A percentile compares a stretch with the other conserved stretches of the same genome.
phyloP scores from a whole-genome alignment of 2,888 invertebrate genomes.

The Panzeria rudis region DNA sequence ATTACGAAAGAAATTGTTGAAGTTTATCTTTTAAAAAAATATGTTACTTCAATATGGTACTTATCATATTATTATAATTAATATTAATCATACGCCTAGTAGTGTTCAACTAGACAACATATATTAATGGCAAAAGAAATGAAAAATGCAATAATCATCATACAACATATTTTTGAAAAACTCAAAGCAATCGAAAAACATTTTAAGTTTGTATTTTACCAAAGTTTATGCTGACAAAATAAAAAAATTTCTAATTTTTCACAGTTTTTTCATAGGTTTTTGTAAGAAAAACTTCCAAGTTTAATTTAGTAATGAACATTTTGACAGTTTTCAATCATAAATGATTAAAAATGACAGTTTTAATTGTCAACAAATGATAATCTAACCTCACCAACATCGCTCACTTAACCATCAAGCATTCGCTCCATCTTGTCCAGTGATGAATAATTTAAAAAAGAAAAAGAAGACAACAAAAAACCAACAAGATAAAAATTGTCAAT shows the following conservation, averaged over 20 bases:
- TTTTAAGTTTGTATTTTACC: too few species aligned
- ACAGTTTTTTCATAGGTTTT: neutral
- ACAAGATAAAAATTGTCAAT: slow-evolving; percentile 63
- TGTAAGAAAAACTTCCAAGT: slow-evolving; percentile 24
- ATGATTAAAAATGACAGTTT: slow-evolving; percentile 80
- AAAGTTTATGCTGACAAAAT: neutral
- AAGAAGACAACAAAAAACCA: neutral
- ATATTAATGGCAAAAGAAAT: too few species aligned
- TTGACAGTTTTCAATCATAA: slow-evolving; percentile 69
- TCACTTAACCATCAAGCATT: slow-evolving; percentile 2
- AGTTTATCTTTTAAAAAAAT: too few species aligned
- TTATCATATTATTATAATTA: too few species aligned
- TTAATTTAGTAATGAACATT: slow-evolving; percentile 65
- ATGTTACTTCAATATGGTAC: too few species aligned
- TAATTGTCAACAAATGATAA: slow-evolving; percentile 77
- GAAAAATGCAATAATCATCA: too few species aligned
- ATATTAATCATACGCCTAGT: too few species aligned
- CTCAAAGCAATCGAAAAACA: too few species aligned
- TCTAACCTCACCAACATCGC: slow-evolving; percentile 52
- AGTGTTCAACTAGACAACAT: too few species aligned
- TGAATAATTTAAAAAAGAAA: slow-evolving; percentile 2
- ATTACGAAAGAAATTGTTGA: too few species aligned
- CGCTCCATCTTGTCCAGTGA: neutral
- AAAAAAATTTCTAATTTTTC: neutral
- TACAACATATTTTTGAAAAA: too few species aligned